These are phyloP conservation scores for Yponomeuta cagnagella DNA, from an alignment of 2,888 invertebrate species.

Conservation along the genomic window DNA sequence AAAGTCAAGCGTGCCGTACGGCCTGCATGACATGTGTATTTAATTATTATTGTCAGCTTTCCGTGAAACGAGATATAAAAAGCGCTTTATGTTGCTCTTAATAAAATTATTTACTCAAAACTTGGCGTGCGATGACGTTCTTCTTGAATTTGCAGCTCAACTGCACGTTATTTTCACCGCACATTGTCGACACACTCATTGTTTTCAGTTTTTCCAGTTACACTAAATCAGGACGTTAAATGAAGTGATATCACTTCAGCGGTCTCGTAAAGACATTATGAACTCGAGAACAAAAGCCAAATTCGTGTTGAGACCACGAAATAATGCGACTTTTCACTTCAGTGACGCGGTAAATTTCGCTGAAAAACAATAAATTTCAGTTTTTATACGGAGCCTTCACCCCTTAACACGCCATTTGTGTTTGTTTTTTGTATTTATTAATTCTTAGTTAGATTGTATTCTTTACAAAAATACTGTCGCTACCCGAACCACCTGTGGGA, in stretches of 20 bases:
- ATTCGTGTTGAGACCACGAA: conserved; percentile 63
- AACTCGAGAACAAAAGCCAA: conserved; percentile 63
- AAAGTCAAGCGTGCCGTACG: background rate
- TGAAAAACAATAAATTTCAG: conserved; percentile 12
- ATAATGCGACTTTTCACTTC: conserved; percentile 41
- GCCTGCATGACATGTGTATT: conserved; percentile 17
- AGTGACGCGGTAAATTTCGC: conserved; percentile 6
- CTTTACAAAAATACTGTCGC: background rate
- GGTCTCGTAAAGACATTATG: conserved; percentile 61
- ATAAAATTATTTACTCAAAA: conserved; percentile 18
- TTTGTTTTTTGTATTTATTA: conserved; percentile 7
- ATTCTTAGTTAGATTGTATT: background rate
- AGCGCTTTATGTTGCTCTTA: conserved; percentile 25
- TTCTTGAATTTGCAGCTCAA: conserved; percentile 51
- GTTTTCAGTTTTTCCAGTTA: conserved; percentile 65
- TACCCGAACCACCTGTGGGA: background rate
- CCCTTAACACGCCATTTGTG: background rate
- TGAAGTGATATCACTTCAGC: conserved; percentile 67
- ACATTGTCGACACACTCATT: conserved; percentile 57
- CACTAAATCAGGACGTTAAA: conserved; percentile 65
- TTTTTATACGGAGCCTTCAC: conserved; percentile 9
- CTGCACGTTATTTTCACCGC: conserved; percentile 47
- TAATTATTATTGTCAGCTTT: conserved; percentile 22
- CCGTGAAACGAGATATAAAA: conserved; percentile 18
- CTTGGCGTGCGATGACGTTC: conserved; percentile 8